Percentiles rank a stretch among this genome's conserved stretches.
These are phyloP conservation scores for Pandemis cinnamomeana DNA, from an alignment of 2,888 invertebrate species.

Conservation along the genomic window DNA sequence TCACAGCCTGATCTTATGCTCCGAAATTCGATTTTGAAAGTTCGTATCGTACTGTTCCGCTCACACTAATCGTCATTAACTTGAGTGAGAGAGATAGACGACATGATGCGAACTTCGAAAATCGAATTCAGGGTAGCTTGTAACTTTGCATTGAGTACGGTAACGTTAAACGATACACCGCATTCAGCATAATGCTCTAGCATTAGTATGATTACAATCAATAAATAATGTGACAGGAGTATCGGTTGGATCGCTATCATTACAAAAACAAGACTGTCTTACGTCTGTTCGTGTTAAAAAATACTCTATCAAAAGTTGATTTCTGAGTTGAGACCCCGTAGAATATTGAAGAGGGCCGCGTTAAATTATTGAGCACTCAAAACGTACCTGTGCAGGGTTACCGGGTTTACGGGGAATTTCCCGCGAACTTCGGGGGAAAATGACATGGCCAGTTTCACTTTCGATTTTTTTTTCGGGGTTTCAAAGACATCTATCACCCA, in stretches of 20 bases:
- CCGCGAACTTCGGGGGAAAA: not conserved
- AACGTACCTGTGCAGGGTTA: slow-evolving; percentile 20
- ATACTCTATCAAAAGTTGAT: slow-evolving; percentile 38
- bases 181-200: no score
- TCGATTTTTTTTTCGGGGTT: not conserved
- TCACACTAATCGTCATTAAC: no score
- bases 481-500: not conserved
- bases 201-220: no score
- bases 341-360: slow-evolving; percentile 35
- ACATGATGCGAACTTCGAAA: no score
- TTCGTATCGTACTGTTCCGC: no score
- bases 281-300: slow-evolving; percentile 17
- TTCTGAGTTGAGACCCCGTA: slow-evolving; percentile 23
- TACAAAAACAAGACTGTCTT: not conserved
- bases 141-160: no score
- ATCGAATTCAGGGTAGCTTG: no score
- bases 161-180: no score
- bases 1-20: no score
- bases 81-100: no score
- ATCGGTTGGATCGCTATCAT: not conserved
- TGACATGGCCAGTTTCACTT: not conserved
- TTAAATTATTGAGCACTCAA: slow-evolving; percentile 37
- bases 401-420: not conserved
- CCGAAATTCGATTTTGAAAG: no score
- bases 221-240: no score